Percentiles rank a stretch among this genome's conserved stretches.
phyloP scores from a whole-genome alignment of 2,888 invertebrate genomes.

The Amphipoea oculea region DNA sequence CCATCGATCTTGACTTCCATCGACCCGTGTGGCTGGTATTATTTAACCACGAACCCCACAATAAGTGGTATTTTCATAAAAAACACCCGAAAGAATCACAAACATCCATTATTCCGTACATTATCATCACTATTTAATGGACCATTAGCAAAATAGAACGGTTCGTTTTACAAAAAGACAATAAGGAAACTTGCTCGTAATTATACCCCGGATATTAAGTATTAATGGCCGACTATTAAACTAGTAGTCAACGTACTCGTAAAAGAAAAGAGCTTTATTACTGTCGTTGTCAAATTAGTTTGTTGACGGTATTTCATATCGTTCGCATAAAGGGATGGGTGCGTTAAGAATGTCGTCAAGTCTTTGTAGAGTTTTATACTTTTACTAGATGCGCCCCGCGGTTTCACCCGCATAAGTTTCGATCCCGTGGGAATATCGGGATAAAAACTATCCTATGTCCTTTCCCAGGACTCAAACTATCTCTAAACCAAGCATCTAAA shows the following conservation, averaged over 20 bases:
- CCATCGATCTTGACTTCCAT: too few species aligned
- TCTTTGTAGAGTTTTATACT: background rate
- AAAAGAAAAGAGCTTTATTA: conserved; percentile 27
- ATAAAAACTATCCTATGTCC: too few species aligned
- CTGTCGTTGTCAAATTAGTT: background rate
- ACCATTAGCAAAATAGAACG: conserved; percentile 28
- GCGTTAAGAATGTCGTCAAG: conserved; percentile 10
- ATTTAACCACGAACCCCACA: too few species aligned
- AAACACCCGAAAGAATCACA: background rate
- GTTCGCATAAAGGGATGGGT: background rate
- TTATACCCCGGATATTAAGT: background rate
- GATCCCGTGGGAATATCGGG: too few species aligned
- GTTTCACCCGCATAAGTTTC: too few species aligned
- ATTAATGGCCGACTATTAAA: conserved; percentile 20
- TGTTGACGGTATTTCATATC: conserved; percentile 17
- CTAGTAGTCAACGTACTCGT: background rate
- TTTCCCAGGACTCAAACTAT: too few species aligned
- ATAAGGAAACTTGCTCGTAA: conserved; percentile 2
- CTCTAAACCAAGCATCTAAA: too few species aligned
- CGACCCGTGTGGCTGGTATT: too few species aligned
- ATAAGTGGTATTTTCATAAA: too few species aligned
- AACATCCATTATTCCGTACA: background rate
- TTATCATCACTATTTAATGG: conserved; percentile 9
- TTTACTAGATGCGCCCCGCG: too few species aligned
- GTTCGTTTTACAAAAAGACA: conserved; percentile 7